Base-by-base conservation (phyloP, 2,797 vertebrate species). In the Ptychadena robeensis region DNA sequence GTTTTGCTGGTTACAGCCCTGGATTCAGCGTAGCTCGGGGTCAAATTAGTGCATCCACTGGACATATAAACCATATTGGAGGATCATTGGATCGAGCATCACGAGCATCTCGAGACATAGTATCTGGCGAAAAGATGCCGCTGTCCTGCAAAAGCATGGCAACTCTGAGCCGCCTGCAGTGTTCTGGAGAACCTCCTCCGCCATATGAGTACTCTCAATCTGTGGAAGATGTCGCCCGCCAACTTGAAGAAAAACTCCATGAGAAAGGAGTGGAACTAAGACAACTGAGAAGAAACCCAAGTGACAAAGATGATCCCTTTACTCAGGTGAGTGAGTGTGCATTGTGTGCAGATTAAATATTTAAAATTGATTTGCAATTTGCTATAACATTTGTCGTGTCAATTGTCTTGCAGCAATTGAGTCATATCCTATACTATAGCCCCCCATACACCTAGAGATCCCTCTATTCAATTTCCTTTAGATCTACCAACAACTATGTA, bases 41-140 rank as follows among this genome's bases (percentile, higher is more conserved):
- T 85, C 94, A 97, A 87, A 98, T 98, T 91, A 99, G 97, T 1
- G 97, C 97, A 77, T 99, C 98, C 6, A 94, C 97, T 93, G 96
- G 98, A 86, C 96, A 99, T 89, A 96, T 99, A 86, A 97, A 99
- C 88, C 96, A 96, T 87, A 96, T 99, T 0, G 96, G 97, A 65
- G 96, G 97, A 80, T 98, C 97, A 27, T 89, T 97, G 88, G 97
- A 98, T 73, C 94, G 95, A 73, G 91, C 91, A 3, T 90, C 94
- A 0, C 87, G 93, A 35, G 90, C 86, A 34, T 87, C 89, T 27
- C 94, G 93, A 84, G 95, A 92, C 2, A 79, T 88, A 80, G 89
- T 90, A 70, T 89, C 91, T 0, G 91, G 88, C 34, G 95, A 96
- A 86, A 91, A 92, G 14, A 90, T 88, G 0, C 91, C 93, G 0